Base-by-base conservation (phyloP, 2,888 invertebrate species). In the Eupithecia vulgata region DNA sequence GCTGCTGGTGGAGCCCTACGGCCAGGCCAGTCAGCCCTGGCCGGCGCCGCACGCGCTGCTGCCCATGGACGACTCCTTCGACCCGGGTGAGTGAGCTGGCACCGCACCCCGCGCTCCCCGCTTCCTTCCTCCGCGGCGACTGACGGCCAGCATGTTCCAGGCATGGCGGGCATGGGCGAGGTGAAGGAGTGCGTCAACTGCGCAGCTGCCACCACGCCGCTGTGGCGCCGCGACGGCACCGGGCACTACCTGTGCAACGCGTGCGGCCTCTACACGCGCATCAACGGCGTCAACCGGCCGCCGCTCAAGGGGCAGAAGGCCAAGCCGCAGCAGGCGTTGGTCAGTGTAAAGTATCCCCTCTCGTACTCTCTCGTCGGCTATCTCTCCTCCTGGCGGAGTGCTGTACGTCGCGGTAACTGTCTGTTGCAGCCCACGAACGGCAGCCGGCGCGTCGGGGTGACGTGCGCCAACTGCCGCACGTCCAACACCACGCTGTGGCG, bases 201-300 rank as follows among this genome's bases (percentile, higher is more conserved):
- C 90, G 95, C 96, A 76, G 99, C 99, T 1, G 96, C 95, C 61
- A 97, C 96, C 68, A 99, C 99, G 81, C 99, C 99, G 78, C 96
- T 99, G 83, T 99, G 99, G 99, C 96, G 99, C 81, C 96, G 99
- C 90, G 99, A 99, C 95, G 98, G 98, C 91, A 99, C 98, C 84
- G 99, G 99, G 77, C 99, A 99, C 95, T 99, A 99, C 95, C 96
- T 99, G 85, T 99, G 99, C 96, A 99, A 99, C 95, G 99, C 99
- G 80, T 99, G 99, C 95, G 99, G 99, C 84, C 97, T 99, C 84
- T 99, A 99, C 96, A 95, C 91, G 85, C 94, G 95, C 87, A 95
- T 95, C 91, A 95, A 96, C 89, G 95, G 95, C 81, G 95, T 97
- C 88, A 97, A 97, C 93, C 95, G 98, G 79, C 97, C 97, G 74